A percentile compares a stretch with the other conserved stretches of the same genome.
Evolutionary conservation across 2,797 vertebrate species (phyloP).

Genomic region (Glossophaga mutica): DNA sequence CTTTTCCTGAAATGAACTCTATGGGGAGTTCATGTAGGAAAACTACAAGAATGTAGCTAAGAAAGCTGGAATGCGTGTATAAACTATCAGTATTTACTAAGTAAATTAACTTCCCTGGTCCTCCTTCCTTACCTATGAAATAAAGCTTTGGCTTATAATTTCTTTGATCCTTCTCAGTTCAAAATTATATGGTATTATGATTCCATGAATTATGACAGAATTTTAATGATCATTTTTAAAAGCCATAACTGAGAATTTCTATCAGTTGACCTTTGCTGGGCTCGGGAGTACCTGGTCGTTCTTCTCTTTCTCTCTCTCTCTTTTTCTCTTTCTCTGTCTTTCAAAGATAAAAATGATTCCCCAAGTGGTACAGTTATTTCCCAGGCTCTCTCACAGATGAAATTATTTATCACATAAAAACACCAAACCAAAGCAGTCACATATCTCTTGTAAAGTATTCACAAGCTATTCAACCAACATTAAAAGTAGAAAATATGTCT

Average conservation of each 20-base stretch:
- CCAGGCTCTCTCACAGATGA: conserved; percentile 56
- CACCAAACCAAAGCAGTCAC: conserved; percentile 50
- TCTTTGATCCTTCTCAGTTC: not conserved
- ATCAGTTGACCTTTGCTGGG: conserved; percentile 14
- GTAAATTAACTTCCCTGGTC: not conserved
- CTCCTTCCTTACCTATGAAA: conserved; percentile 29
- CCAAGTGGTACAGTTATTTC: conserved; percentile 24
- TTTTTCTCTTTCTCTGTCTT: not conserved
- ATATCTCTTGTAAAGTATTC: conserved; percentile 65
- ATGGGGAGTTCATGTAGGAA: conserved; percentile 15
- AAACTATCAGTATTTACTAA: not conserved
- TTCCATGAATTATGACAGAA: not conserved
- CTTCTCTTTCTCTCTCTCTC: not conserved
- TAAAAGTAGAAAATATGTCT: conserved; percentile 55
- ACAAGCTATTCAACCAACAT: conserved; percentile 53
- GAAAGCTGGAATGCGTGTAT: not conserved
- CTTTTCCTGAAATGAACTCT: conserved; percentile 41
- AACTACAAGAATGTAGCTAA: conserved; percentile 40
- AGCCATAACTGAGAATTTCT: not conserved
- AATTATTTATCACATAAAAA: conserved; percentile 67
- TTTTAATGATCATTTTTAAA: not conserved
- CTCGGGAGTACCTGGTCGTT: not conserved
- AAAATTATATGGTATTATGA: not conserved
- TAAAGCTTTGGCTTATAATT: not conserved
- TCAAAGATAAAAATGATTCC: conserved; percentile 17